A percentile compares a stretch with the other conserved stretches of the same genome.
These are phyloP conservation scores for Ormyrus nitidulus DNA, from an alignment of 2,888 invertebrate genomes.

Conservation along the genomic window DNA sequence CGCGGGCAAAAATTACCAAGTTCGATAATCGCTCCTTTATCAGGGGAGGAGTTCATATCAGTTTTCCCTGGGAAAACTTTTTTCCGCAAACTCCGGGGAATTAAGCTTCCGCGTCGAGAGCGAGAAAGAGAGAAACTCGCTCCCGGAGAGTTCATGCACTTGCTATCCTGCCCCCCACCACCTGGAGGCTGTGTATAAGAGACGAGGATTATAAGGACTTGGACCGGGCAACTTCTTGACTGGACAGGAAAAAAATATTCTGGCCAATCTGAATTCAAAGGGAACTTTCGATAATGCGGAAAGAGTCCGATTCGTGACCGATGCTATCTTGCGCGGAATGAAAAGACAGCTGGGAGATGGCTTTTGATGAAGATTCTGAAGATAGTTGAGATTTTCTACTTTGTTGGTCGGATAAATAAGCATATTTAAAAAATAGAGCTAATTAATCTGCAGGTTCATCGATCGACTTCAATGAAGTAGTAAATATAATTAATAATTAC, in stretches of 20 bases:
- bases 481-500: no score
- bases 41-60: conserved; percentile 25
- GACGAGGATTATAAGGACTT: conserved; percentile 7
- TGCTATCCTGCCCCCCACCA: not conserved
- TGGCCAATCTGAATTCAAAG: not conserved
- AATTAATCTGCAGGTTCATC: no score
- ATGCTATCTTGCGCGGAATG: not conserved
- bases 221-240: not conserved
- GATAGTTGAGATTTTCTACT: no score
- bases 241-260: not conserved
- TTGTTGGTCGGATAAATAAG: no score
- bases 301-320: not conserved
- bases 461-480: no score
- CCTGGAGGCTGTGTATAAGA: not conserved
- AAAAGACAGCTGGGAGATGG: not conserved
- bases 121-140: not conserved
- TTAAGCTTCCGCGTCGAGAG: not conserved
- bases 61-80: conserved; percentile 24
- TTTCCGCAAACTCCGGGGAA: not conserved
- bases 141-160: not conserved
- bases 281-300: not conserved
- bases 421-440: no score
- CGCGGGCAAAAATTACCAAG: conserved; percentile 15
- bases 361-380: no score
- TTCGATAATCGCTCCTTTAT: conserved; percentile 23